phyloP scores from a whole-genome alignment of 2,888 invertebrate species.

The Eremobia ochroleuca region DNA sequence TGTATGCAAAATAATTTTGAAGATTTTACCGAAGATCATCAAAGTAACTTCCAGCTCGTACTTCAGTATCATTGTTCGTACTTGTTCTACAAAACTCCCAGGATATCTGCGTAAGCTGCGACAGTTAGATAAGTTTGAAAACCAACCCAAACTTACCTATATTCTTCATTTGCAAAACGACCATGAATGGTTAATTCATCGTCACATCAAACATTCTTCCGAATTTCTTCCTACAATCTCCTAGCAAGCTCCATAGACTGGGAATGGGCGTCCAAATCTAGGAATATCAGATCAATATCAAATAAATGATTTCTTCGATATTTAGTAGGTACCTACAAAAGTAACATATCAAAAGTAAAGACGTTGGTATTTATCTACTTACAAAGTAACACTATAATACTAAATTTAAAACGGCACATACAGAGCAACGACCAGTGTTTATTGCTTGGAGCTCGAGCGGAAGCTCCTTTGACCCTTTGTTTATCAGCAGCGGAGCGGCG shows the following conservation, averaged over 20 bases:
- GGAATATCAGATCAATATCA: neutral
- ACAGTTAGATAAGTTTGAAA: neutral
- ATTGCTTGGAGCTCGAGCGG: conserved; percentile 77
- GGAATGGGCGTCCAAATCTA: neutral
- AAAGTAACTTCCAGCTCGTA: neutral
- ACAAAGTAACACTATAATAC: conserved; percentile 23
- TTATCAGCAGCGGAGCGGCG: conserved; percentile 82
- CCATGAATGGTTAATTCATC: too few relatives aligned
- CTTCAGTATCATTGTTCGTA: neutral
- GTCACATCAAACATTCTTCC: neutral
- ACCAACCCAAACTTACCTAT: neutral
- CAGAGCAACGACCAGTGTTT: conserved; percentile 70
- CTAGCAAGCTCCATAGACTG: neutral
- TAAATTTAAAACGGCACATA: conserved; percentile 55
- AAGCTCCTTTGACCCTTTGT: conserved; percentile 90
- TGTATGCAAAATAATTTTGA: neutral
- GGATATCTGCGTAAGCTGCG: too few relatives aligned
- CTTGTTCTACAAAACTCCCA: neutral
- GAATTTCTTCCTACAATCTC: neutral
- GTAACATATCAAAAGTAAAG: neutral
- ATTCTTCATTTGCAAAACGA: neutral
- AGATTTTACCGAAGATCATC: neutral
- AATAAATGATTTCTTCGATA: neutral
- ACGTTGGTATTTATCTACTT: neutral
- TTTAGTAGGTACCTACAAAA: neutral